These are phyloP conservation scores for Belonocnema kinseyi DNA, from an alignment of 1,140 invertebrate genomes.

Conservation along the genomic window DNA sequence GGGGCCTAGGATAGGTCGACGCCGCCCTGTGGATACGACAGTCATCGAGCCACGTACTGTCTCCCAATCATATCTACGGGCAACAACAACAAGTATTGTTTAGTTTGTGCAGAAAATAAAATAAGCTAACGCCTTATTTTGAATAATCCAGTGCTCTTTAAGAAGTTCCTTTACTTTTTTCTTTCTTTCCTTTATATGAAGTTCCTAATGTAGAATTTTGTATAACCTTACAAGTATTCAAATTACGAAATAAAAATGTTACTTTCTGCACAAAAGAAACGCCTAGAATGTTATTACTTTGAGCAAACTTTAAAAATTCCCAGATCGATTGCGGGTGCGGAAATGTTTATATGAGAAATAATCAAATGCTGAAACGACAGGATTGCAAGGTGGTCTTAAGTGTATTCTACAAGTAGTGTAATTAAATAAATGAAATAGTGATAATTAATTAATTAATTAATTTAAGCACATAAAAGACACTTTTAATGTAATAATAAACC, in stretches of 20 bases:
- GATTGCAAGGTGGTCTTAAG: conserved; percentile 50
- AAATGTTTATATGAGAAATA: conserved; percentile 39
- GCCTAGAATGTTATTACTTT: conserved; percentile 65
- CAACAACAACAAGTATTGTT: conserved; percentile 76
- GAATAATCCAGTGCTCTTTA: conserved; percentile 36
- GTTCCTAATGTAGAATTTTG: conserved; percentile 25
- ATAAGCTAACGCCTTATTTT: conserved; percentile 42
- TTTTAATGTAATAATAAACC: conserved; percentile 42
- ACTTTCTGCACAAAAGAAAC: conserved; percentile 76
- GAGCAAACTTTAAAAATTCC: conserved; percentile 48
- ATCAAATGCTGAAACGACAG: conserved; percentile 54
- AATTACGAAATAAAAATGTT: conserved; percentile 34
- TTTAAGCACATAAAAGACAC: conserved; percentile 64
- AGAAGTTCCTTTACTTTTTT: conserved; percentile 38
- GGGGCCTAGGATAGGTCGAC: conserved; percentile 77
- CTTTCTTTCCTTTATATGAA: neutral
- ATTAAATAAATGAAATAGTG: conserved; percentile 56
- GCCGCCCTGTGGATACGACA: conserved; percentile 76
- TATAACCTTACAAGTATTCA: neutral
- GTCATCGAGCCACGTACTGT: conserved; percentile 77
- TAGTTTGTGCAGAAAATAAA: conserved; percentile 76
- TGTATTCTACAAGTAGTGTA: conserved; percentile 52
- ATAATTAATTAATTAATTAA: conserved; percentile 65
- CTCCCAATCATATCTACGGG: conserved; percentile 77
- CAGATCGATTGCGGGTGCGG: neutral